phyloP scores from a whole-genome alignment of 2,113 vertebrate species.

The Gavia stellata region DNA sequence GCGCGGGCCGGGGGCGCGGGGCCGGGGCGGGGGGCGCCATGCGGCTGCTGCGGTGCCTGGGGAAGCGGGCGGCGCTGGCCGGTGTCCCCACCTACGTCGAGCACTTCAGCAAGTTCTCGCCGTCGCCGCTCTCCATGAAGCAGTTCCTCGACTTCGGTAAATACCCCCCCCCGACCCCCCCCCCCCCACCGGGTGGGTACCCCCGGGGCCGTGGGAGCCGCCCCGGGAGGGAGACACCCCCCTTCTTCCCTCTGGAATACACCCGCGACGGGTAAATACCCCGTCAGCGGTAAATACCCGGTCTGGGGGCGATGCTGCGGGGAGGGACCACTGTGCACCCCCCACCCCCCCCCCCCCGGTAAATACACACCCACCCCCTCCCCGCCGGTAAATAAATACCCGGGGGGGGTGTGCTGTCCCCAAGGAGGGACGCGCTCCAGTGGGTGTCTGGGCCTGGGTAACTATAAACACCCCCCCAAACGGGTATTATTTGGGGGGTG shows the following conservation, averaged over 20 bases:
- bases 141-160: slow-evolving; percentile 93
- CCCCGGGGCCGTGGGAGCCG: neutral
- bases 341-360: neutral
- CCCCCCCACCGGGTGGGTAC: too few relatives aligned
- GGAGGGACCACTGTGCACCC: neutral
- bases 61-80: slow-evolving; percentile 81
- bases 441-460: neutral
- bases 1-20: neutral
- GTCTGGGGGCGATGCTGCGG: neutral
- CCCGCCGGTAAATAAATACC: neutral
- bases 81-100: slow-evolving; percentile 87
- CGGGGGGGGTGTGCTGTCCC: neutral
- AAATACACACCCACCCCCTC: neutral
- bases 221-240: too few relatives aligned
- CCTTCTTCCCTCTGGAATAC: too few relatives aligned
- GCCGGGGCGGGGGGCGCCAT: slow-evolving; percentile 56
- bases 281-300: neutral
- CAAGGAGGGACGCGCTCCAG: neutral
- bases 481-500: neutral
- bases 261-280: neutral
- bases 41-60: slow-evolving; percentile 85
- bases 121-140: slow-evolving; percentile 95
- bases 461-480: neutral
- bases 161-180: too few relatives aligned
- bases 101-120: slow-evolving; percentile 94